Evolutionary conservation across 2,113 vertebrate species (phyloP).

Genomic region (Acanthisitta chloris): DNA sequence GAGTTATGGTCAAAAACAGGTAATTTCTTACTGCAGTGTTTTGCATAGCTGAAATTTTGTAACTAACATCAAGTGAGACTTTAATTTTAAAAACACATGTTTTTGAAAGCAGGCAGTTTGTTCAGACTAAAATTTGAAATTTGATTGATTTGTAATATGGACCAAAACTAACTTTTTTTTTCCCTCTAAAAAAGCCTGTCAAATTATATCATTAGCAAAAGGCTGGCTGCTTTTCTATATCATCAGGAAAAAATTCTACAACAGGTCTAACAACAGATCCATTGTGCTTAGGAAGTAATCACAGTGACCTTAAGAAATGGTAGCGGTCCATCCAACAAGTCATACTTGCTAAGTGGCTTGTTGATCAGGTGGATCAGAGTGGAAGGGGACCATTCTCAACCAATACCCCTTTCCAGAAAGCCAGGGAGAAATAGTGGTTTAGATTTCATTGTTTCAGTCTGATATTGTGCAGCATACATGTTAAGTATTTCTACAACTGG

Average conservation of each 20-base stretch:
- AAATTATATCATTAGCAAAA: background rate
- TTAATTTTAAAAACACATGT: background rate
- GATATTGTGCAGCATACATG: background rate
- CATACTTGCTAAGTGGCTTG: background rate
- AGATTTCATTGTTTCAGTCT: background rate
- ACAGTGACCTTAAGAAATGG: background rate
- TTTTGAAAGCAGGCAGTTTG: background rate
- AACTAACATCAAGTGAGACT: background rate
- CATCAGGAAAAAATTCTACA: background rate
- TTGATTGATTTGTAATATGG: background rate
- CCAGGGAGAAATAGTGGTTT: background rate
- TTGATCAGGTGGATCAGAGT: background rate
- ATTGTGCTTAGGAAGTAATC: background rate
- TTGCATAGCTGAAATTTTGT: background rate
- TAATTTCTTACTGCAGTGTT: background rate
- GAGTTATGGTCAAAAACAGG: background rate
- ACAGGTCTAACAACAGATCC: background rate
- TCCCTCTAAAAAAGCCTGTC: background rate
- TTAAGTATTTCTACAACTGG: background rate
- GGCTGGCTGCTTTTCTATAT: background rate
- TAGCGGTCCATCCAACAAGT: background rate
- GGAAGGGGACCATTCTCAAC: background rate
- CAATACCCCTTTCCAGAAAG: constrained; percentile 10
- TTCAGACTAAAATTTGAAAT: background rate
- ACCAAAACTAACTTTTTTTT: background rate